These are phyloP conservation scores for Epinephelus coioides DNA, from an alignment of 2,797 vertebrate species.

Conservation along the genomic window DNA sequence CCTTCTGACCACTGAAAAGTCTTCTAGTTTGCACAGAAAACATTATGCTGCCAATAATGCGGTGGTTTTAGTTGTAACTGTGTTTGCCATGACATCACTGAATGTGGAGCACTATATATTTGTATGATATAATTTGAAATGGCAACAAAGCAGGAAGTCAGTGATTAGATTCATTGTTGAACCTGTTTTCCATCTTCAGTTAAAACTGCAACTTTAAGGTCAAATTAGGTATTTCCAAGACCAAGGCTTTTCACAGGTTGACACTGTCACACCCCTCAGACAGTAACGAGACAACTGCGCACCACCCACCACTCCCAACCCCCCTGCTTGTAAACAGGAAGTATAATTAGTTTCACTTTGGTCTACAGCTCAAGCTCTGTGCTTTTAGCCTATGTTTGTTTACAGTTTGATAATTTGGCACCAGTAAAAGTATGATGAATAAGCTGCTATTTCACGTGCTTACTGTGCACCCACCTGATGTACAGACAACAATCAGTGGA, in stretches of 20 bases:
- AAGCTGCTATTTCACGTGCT: neutral
- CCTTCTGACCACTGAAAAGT: neutral
- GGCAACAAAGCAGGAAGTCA: neutral
- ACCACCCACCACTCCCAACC: neutral
- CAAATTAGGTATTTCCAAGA: neutral
- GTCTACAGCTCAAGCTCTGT: no score
- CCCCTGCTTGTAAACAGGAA: neutral
- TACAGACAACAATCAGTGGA: neutral
- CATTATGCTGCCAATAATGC: constrained; percentile 7
- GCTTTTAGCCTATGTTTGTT: neutral
- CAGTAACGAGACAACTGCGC: no score
- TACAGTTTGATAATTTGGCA: neutral
- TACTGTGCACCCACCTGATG: neutral
- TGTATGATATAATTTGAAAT: constrained; percentile 6
- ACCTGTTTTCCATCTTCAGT: neutral
- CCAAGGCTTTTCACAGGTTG: neutral
- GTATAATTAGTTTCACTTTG: neutral
- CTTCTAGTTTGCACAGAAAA: neutral
- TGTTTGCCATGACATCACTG: constrained; percentile 33
- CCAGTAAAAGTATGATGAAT: neutral
- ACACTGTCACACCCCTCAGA: no score
- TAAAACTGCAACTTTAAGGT: neutral
- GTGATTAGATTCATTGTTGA: neutral
- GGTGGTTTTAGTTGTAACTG: constrained; percentile 4
- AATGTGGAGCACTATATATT: constrained; percentile 37